These are phyloP conservation scores for Alosa alosa DNA, from an alignment of 2,113 vertebrate species.

Conservation along the genomic window DNA sequence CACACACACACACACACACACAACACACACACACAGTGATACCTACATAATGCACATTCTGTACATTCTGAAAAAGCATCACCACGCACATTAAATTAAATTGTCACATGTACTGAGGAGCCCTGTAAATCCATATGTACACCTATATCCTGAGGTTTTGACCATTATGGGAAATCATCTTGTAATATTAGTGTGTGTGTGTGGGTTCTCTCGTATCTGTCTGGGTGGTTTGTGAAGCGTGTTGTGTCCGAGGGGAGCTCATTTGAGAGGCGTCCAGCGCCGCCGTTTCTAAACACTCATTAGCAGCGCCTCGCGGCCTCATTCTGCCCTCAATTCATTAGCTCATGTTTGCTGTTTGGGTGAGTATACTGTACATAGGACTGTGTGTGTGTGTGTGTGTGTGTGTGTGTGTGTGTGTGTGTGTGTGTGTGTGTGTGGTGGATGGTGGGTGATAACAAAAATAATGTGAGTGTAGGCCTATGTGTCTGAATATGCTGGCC, in stretches of 20 bases:
- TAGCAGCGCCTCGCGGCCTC: constrained; percentile 32
- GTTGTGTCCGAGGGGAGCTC: constrained; percentile 1
- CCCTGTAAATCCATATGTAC: neutral
- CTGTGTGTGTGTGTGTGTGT: neutral
- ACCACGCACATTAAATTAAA: neutral
- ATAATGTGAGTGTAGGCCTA: no score
- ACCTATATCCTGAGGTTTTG: neutral
- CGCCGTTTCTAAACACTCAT: constrained; percentile 30
- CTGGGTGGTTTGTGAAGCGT: constrained; percentile 4
- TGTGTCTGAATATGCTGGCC: neutral
- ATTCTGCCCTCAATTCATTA: constrained; percentile 26
- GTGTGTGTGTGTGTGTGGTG: neutral
- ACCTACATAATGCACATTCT: neutral
- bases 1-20: neutral
- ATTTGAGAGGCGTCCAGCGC: constrained; percentile 1
- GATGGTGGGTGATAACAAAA: no score
- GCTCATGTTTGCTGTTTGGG: constrained; percentile 17
- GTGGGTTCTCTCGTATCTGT: constrained; percentile 23
- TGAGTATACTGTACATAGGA: neutral
- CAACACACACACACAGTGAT: neutral
- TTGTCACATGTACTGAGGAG: neutral
- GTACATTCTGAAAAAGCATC: neutral
- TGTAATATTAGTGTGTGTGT: constrained; percentile 4
- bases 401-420: neutral
- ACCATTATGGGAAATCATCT: constrained; percentile 11